Base-by-base conservation (phyloP, 2,113 vertebrate genomes). In the Colossoma macropomum region DNA sequence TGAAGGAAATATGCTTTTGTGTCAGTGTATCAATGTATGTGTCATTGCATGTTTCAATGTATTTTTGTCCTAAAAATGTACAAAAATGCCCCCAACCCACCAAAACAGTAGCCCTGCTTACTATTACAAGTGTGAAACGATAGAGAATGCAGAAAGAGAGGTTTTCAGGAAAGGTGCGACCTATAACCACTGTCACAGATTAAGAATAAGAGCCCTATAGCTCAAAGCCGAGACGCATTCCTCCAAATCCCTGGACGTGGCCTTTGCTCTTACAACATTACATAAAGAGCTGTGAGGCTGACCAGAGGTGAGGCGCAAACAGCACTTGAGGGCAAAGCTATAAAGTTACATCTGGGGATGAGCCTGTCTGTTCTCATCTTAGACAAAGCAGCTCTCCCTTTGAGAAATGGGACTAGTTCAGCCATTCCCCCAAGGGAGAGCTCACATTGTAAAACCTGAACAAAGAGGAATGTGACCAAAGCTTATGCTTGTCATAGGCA, bases 291-390 rank as follows among this genome's bases (percentile, higher is more conserved):
- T 27, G 59, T 62, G 59, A 62, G 59, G 23, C 25, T 27, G 59
- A 62, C n/a, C 38, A 12, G 32, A 70, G 68, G 68, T 15, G 12
- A 38, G 66, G 32, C 30, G 23, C 34, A 71, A 71, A 71, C 68
- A 13, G 68, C 23, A 4, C 38, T 45, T n/a, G 68, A 71, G 68
- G 34, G 19, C 38, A 45, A 45, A 45, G 34, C 34, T 45, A 41
- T 71, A 71, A 71, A 71, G 68, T 71, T 71, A n/a, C 68, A 45
- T 71, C 21, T 71, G 68, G 4, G 68, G 34, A 45, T 71, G 34
- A 71, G 13, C 34, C 38, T 25, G 34, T 45, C 21, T 38, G 66
- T 4, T 34, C 30, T 69, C 30, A 23, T 70, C 30, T 71, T 25
- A 23, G 3, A 41, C 68, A 45, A 71, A 71, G 34, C 34, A n/a